Base-by-base conservation (phyloP, 2,113 vertebrate species). In the Protobothrops flavoviridis region DNA sequence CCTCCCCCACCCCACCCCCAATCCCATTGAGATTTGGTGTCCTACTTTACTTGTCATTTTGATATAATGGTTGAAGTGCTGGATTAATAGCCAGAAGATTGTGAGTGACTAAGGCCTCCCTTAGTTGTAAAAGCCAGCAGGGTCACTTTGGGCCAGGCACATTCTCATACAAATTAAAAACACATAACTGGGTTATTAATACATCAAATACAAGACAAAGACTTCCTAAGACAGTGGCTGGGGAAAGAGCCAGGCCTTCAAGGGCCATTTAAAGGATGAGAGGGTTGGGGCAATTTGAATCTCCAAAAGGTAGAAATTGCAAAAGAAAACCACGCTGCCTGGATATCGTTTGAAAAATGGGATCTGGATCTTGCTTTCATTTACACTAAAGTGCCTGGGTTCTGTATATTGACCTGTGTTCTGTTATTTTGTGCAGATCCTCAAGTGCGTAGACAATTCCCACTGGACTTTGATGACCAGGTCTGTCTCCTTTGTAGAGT, bases 391-490 rank as follows among this genome's bases (percentile, higher is more conserved):
- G 4, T 45, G 20, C 8, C 24, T 93, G 26, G 12, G 26, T 50
- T 85, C 39, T 45, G 13, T 56, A 8, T 24, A 57, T 15, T 61
- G 21, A 86, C 6, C 52, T 61, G 8, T 53, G 7, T 15, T 90
- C 95, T 97, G 96, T 93, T 95, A 93, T 13, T 91, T 39, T 90
- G 26, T 55, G 1, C 95, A 98, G 97, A 97, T 56, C 97, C 97
- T n/a, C 91, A 26, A 52, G 96, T 98, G 61, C 92, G 96, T 53
- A 55, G 96, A 21, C 97, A 97, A 87, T 97, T 97, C 48, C 97
- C 97, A 24, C 94, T 93, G n/a, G 96, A 97, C 88, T 97, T 97
- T 88, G 94, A 94, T 94, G 97, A 97, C 88, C 97, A 97, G 97
- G 97, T 97, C 95, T 88, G 93, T 86, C 33, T 43, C 29, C 4